A percentile compares a stretch with the other conserved stretches of the same genome.
Conservation (phyloP, 1,140 invertebrate genomes). For the Phymorhynchus buccinoides region DNA sequence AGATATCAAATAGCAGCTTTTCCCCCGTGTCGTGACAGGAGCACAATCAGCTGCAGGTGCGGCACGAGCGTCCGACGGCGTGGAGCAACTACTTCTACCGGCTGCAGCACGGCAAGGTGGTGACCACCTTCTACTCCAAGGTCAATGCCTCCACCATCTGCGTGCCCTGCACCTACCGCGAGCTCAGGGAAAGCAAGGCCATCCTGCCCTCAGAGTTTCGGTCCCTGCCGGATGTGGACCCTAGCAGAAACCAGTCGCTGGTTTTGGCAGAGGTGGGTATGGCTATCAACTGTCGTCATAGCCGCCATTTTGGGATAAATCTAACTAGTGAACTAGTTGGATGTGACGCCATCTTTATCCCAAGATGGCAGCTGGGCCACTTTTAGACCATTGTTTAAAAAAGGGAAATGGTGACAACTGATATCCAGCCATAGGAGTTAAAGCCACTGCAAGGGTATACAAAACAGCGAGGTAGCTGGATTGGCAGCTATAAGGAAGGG, state of each 20-base stretch:
- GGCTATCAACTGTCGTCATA: too few species aligned
- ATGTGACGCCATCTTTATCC: too few species aligned
- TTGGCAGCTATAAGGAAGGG: too few species aligned
- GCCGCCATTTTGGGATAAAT: too few species aligned
- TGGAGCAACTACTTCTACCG: conserved; percentile 61
- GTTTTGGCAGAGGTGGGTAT: conserved; percentile 50
- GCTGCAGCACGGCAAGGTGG: conserved; percentile 59
- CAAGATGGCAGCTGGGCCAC: too few species aligned
- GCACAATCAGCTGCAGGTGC: conserved; percentile 60
- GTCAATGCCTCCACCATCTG: conserved; percentile 67
- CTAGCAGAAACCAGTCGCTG: conserved; percentile 35
- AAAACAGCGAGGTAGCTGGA: too few species aligned
- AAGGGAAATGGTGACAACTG: too few species aligned
- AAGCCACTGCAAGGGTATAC: too few species aligned
- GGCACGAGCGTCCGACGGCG: conserved; percentile 57
- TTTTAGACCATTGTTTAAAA: too few species aligned
- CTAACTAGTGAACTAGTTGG: too few species aligned
- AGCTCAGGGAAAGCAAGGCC: conserved; percentile 58
- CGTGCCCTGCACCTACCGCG: conserved; percentile 66
- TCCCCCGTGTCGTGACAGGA: conserved; percentile 45
- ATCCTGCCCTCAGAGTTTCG: conserved; percentile 35
- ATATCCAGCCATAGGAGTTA: too few species aligned
- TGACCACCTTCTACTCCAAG: conserved; percentile 64
- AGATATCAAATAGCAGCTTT: background rate
- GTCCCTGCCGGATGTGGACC: conserved; percentile 51